Conservation (phyloP, 2,113 vertebrate species). For the Machaerirhynchus nigripectus region DNA sequence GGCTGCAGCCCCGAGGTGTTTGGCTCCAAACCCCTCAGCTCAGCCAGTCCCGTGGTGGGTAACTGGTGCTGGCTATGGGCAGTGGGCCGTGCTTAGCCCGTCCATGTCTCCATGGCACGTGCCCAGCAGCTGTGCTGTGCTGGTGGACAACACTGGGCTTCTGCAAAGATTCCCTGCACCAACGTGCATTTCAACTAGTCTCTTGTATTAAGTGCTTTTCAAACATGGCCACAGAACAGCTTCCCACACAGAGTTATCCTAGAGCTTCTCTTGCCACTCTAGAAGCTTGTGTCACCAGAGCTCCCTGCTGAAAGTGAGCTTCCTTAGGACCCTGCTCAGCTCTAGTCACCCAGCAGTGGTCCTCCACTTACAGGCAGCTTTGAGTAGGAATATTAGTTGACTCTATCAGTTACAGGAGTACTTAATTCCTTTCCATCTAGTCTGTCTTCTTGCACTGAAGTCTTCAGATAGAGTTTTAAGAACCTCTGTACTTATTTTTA, state of each 20-base stretch:
- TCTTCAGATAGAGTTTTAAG: not conserved
- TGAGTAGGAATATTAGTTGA: not conserved
- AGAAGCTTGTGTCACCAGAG: not conserved
- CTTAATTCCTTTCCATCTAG: not conserved
- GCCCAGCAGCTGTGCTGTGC: not conserved
- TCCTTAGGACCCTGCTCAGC: not conserved
- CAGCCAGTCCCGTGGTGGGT: not conserved
- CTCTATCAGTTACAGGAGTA: not conserved
- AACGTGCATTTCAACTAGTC: not conserved
- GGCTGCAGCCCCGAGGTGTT: fast-evolving
- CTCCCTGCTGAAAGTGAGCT: not conserved
- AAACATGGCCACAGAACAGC: fast-evolving
- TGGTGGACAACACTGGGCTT: not conserved
- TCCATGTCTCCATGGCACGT: fast-evolving
- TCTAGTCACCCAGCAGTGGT: not conserved
- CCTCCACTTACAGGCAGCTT: not conserved
- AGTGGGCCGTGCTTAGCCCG: not conserved
- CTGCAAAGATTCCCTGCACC: not conserved
- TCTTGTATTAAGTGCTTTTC: not conserved
- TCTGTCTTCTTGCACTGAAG: not conserved
- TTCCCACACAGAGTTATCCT: not conserved
- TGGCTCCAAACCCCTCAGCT: not conserved
- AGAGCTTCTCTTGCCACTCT: not conserved
- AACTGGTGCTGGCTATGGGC: not conserved
- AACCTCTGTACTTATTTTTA: not conserved